Evolutionary conservation across 2,888 invertebrate genomes (phyloP).

Genomic region (Falcaria lacertinaria): DNA sequence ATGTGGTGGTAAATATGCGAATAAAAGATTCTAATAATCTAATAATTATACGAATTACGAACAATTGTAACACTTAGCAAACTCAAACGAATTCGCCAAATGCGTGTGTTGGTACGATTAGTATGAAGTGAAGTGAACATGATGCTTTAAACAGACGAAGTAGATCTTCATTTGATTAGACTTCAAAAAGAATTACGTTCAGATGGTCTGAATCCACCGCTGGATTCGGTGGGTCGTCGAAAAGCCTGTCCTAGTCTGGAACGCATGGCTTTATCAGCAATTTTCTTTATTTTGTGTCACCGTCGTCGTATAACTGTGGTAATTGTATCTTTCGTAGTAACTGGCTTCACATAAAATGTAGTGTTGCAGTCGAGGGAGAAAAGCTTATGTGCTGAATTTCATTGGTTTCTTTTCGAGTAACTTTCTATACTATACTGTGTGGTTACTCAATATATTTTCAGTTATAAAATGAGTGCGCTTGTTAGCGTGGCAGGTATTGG

Average conservation of each 20-base stretch:
- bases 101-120: background rate
- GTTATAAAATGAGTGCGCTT: background rate
- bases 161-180: no score
- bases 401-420: background rate
- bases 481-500: background rate
- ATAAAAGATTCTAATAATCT: background rate
- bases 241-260: no score
- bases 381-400: no score
- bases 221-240: no score
- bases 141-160: background rate
- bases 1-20: background rate
- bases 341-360: no score
- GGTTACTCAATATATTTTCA: background rate
- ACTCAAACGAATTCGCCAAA: background rate
- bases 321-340: no score
- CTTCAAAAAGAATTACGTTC: no score
- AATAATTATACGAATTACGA: background rate
- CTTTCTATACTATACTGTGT: background rate
- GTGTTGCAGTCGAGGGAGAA: no score
- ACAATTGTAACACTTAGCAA: background rate
- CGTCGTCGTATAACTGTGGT: no score
- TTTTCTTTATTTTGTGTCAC: no score
- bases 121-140: background rate
- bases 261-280: no score
- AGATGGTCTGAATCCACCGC: no score